Evolutionary conservation across 2,888 invertebrate genomes (phyloP).

Genomic region (Idaea biselata): DNA sequence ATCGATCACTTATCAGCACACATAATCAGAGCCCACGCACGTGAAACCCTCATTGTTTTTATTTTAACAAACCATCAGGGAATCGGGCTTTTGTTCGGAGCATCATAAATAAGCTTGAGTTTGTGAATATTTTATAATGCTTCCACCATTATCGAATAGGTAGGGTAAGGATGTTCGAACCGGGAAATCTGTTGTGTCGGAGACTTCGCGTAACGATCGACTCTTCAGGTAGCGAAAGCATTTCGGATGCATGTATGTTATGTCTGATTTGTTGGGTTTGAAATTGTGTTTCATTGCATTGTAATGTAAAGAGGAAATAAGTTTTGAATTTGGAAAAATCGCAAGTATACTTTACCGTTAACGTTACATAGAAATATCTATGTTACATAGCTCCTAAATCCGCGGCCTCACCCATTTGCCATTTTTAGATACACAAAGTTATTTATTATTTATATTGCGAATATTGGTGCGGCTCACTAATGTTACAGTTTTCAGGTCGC

Average conservation of each 20-base stretch:
- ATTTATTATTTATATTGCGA: too few species aligned
- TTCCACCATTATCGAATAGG: slow-evolving; percentile 65
- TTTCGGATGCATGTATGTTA: not conserved
- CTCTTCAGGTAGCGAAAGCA: not conserved
- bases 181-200: slow-evolving; percentile 50
- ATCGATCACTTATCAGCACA: not conserved
- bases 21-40: slow-evolving; percentile 1
- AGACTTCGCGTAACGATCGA: slow-evolving; percentile 30
- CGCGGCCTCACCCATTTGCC: too few species aligned
- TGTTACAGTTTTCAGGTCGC: too few species aligned
- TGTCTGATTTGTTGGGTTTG: not conserved
- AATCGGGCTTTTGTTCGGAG: slow-evolving; percentile 50
- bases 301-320: too few species aligned
- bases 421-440: too few species aligned
- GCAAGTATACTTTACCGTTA: too few species aligned
- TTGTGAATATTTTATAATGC: slow-evolving; percentile 69
- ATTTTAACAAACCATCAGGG: slow-evolving; percentile 41
- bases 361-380: too few species aligned
- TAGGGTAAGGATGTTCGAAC: slow-evolving; percentile 62
- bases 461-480: too few species aligned
- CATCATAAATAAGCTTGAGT: slow-evolving; percentile 65
- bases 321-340: too few species aligned
- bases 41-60: slow-evolving; percentile 30
- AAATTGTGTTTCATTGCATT: too few species aligned
- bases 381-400: too few species aligned